Evolutionary conservation across 2,888 invertebrate species (phyloP).

Genomic region (Peribatodes rhomboidaria): DNA sequence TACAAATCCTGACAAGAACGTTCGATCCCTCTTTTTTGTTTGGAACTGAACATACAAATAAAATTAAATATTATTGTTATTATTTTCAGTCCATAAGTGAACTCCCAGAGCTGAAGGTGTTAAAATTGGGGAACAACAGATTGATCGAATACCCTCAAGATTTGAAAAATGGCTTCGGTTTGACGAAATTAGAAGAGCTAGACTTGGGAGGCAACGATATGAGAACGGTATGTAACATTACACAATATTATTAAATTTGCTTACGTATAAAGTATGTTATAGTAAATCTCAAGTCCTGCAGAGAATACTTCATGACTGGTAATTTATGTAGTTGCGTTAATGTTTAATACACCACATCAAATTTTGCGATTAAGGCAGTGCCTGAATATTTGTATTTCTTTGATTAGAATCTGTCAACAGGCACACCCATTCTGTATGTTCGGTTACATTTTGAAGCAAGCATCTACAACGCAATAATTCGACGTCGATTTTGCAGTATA

Average conservation of each 20-base stretch:
- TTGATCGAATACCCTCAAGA: constrained; percentile 78
- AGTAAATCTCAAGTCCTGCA: neutral
- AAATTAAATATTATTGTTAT: constrained; percentile 14
- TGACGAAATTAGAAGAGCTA: constrained; percentile 73
- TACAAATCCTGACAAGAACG: neutral
- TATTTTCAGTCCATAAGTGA: constrained; percentile 79
- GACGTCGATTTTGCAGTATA: too few species aligned
- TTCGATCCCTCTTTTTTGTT: neutral
- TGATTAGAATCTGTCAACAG: neutral
- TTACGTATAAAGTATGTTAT: neutral
- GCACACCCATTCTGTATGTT: neutral
- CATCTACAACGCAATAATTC: too few species aligned
- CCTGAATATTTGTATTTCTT: too few species aligned
- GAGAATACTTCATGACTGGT: neutral
- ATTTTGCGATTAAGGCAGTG: neutral
- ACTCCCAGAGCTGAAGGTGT: constrained; percentile 65
- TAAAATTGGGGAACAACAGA: constrained; percentile 76
- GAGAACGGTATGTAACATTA: constrained; percentile 66
- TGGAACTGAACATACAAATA: neutral
- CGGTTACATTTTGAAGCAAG: neutral
- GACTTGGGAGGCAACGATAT: constrained; percentile 82
- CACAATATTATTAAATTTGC: neutral
- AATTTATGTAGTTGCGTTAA: too few species aligned
- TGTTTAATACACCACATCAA: neutral
- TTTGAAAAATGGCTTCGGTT: constrained; percentile 72